Conservation (phyloP, 2,888 invertebrate genomes). For the Nysson spinosus region DNA sequence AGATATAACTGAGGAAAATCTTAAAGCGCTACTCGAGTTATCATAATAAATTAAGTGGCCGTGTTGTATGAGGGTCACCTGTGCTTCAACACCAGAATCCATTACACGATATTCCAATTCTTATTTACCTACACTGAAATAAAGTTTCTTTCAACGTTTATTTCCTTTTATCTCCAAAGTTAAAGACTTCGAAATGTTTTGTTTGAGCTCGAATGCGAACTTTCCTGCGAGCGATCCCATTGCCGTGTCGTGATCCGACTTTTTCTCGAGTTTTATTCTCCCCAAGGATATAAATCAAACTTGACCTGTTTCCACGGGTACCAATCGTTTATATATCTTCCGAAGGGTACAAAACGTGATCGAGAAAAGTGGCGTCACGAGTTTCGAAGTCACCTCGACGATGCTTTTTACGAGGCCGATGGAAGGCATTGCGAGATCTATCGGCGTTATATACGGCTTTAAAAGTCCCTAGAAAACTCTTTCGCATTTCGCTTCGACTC, state of each 20-base stretch:
- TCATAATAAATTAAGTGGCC: too few species aligned
- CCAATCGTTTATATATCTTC: background rate
- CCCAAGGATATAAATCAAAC: constrained; percentile 17
- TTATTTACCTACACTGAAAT: too few species aligned
- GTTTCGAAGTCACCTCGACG: background rate
- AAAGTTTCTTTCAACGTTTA: too few species aligned
- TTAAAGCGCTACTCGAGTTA: too few species aligned
- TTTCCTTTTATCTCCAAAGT: too few species aligned
- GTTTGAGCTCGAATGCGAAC: too few species aligned
- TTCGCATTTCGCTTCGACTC: constrained; percentile 3
- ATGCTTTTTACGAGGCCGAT: constrained; percentile 18
- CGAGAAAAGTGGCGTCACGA: constrained; percentile 15
- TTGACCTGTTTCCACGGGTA: constrained; percentile 4
- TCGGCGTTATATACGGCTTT: constrained; percentile 7
- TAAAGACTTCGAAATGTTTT: too few species aligned
- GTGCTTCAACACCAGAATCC: too few species aligned
- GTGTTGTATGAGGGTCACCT: too few species aligned
- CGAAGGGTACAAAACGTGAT: background rate
- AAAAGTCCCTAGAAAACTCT: constrained; percentile 9
- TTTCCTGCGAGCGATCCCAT: background rate
- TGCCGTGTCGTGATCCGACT: background rate
- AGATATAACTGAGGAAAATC: too few species aligned
- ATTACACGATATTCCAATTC: too few species aligned
- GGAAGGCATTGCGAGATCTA: constrained; percentile 10
- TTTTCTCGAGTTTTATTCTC: background rate